These are phyloP conservation scores for Hoplias malabaricus DNA, from an alignment of 2,113 vertebrate genomes.

Conservation along the genomic window DNA sequence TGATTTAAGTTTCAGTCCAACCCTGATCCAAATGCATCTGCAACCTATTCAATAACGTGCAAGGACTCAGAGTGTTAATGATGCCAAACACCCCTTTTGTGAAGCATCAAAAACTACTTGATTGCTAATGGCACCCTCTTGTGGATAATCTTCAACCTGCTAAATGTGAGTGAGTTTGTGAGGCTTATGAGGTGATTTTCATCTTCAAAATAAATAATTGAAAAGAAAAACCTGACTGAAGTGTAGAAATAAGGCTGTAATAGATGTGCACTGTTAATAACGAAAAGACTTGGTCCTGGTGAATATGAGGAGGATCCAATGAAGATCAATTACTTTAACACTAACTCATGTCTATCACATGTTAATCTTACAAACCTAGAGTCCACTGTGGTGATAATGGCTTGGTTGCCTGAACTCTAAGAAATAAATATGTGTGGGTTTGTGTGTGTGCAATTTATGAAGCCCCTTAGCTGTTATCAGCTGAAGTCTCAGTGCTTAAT, in stretches of 20 bases:
- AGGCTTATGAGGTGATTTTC: too few relatives aligned
- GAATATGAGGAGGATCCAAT: too few relatives aligned
- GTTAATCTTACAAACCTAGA: slow-evolving; percentile 18
- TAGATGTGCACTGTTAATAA: not conserved
- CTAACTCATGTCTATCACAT: not conserved
- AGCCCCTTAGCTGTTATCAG: not conserved
- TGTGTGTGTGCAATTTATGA: not conserved
- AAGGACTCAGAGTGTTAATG: too few relatives aligned
- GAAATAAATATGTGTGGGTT: not conserved
- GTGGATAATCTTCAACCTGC: too few relatives aligned
- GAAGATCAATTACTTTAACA: not conserved
- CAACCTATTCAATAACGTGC: not conserved
- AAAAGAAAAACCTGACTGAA: not conserved
- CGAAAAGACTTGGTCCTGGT: not conserved
- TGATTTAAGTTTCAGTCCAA: not conserved
- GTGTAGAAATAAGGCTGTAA: not conserved
- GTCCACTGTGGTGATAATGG: not conserved
- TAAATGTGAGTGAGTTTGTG: too few relatives aligned
- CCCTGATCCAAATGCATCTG: not conserved
- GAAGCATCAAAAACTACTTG: not conserved
- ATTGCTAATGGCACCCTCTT: too few relatives aligned
- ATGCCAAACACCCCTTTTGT: too few relatives aligned
- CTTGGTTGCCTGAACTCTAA: not conserved
- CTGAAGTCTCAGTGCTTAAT: not conserved
- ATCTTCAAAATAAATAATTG: too few relatives aligned